Conservation (phyloP, 2,113 vertebrate genomes). For the Petrocephalus microphthalmus region DNA sequence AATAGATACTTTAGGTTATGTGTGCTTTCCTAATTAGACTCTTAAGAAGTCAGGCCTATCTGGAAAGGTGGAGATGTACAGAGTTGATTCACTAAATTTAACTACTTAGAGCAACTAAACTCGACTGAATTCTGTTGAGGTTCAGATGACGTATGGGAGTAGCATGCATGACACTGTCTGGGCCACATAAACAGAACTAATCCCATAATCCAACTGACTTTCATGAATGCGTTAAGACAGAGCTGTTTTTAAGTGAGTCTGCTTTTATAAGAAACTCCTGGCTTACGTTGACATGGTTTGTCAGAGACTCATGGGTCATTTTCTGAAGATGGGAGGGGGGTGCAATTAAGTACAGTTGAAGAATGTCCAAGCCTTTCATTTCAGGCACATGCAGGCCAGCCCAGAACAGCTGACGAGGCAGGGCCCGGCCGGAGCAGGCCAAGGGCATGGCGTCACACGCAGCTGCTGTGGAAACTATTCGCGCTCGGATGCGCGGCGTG, state of each 20-base stretch:
- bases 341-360: not conserved
- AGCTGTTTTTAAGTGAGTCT: not conserved
- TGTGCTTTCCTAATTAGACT: not conserved
- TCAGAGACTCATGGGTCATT: not conserved
- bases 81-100: not conserved
- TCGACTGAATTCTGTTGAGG: not conserved
- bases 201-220: not conserved
- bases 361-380: not conserved
- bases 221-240: not conserved
- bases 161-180: not conserved
- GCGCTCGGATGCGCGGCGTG: not conserved
- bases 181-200: not conserved
- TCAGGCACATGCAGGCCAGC: not conserved
- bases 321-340: not conserved
- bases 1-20: not conserved
- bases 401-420: not conserved
- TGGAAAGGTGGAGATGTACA: not conserved
- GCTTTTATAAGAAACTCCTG: not conserved
- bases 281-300: not conserved
- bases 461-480: conserved; percentile 5
- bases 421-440: not conserved
- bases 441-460: not conserved
- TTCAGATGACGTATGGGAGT: not conserved
- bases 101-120: not conserved
- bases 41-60: not conserved